Base-by-base conservation (phyloP, 1,140 invertebrate genomes). In the silkworm (Bombyx mori) region DNA sequence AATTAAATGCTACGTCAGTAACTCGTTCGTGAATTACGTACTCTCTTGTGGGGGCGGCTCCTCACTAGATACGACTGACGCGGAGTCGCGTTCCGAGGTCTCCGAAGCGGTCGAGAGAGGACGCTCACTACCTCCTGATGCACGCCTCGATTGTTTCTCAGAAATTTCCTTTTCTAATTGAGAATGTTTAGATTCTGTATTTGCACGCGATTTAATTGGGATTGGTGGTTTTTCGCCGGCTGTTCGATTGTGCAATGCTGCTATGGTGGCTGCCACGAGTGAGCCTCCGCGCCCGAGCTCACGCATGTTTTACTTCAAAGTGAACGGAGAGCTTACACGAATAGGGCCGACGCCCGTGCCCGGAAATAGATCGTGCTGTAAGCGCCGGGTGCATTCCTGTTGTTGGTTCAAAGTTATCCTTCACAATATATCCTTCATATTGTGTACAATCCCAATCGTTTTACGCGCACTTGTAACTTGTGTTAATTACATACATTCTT, bases 201-300 rank as follows among this genome's bases (percentile, higher is more conserved):
- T 77, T 66, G 64, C 55, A 44, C 70, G 73, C 61, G 71, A 62
- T 73, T 77, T 79, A 67, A 76, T 52, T 60, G 73, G 48, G 42
- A 72, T 45, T 44, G 66, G 66, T 61, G 68, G 52, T 65, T 83
- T 83, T 43, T 61, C 69, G 57, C 80, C 79, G 66, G 63, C 63
- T 55, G 77, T 69, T 42, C 82, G 82, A 67, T 77, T 86, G 73
- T 88, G 76, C 60, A 89, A 66, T 59, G 79, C 76, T 60, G 85
- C 86, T 70, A 88, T 87, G 62, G 86, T 88, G 71, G 85, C 82
- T 59, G 86, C 82, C 54, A 88, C 86, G 67, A 88, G 71, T 78
- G 86, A 85, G 70, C 86, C 85, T 67, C 81, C 88, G 75, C 88
- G 82, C 75, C 80, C 73, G 73, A 74, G 72, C 71, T 85, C 82